Evolutionary conservation across 2,888 invertebrate genomes (phyloP), one percentile per base, ranked within the genome.

Genomic region (Apamea crenata): DNA sequence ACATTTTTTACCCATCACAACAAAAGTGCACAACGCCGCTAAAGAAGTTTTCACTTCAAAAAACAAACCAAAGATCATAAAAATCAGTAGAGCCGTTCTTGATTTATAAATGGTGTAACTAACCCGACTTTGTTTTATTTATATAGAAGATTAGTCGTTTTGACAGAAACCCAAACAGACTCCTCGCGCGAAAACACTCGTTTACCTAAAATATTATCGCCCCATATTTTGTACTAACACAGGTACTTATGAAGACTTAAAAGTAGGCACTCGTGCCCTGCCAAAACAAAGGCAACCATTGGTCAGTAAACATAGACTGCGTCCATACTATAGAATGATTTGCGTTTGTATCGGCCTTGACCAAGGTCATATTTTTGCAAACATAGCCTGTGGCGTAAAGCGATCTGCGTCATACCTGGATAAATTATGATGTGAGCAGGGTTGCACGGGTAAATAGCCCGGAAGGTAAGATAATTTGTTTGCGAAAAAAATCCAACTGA

Each of bases 281-380:
- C 50, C 50, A 83, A 80, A 80, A 80, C 67, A 83, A 67, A 83
- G 59, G n/a, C 21, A n/a, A 67, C 8, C 56, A 66, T 50, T 77
- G 50, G 16, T 25, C 32, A 10, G 59, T 77, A 83, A 83, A 83
- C 83, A 80, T 1, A 80, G 80, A 61, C 83, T 61, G 53, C 77
- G 78, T 83, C 50, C 50, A 83, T 67, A 80, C 12, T 61, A 77
- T 25, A 67, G 67, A 61, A 67, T 67, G 80, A 84, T 67, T 84
- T 80, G 53, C 84, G 59, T 67, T 61, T 14, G 67, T 61, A 53
- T 67, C n/a, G 77, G 21, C 59, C 77, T 80, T 83, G 83, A 25
- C 50, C 67, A 83, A 67, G 50, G 83, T 21, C 29, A 80, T 77
- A 44, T 53, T 77, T 83, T 77, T 83, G 50, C 78, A 80, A 83